A percentile compares a stretch with the other conserved stretches of the same genome.
phyloP scores from a whole-genome alignment of 1,140 invertebrate species.

The Zelostemma sp. region DNA sequence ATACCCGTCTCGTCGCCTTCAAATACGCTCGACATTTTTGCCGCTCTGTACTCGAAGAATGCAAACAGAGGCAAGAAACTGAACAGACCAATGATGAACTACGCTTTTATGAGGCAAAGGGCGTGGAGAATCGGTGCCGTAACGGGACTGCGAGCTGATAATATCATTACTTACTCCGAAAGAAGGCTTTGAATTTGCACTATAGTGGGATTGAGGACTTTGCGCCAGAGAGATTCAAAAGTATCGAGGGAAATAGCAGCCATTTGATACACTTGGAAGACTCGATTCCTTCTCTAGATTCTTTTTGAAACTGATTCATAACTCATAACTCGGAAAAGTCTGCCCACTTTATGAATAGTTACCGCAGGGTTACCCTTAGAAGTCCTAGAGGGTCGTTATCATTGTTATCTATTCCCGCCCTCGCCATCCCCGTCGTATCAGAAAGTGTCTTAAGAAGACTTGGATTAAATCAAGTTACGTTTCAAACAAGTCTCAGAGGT shows the following conservation, averaged over 20 bases:
- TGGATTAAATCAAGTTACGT: too few relatives aligned
- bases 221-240: slow-evolving; percentile 13
- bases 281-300: neutral
- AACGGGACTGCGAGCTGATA: slow-evolving; percentile 39
- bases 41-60: slow-evolving; percentile 15
- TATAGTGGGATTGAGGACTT: slow-evolving; percentile 4
- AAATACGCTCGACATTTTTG: neutral
- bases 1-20: too few relatives aligned
- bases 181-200: slow-evolving; percentile 31
- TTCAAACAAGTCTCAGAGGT: too few relatives aligned
- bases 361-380: too few relatives aligned
- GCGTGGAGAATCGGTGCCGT: slow-evolving; percentile 24
- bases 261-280: slow-evolving; percentile 3
- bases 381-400: too few relatives aligned
- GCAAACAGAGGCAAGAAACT: slow-evolving; percentile 17
- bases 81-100: slow-evolving; percentile 12
- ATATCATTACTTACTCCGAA: slow-evolving; percentile 33
- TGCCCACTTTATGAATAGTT: too few relatives aligned
- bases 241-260: slow-evolving; percentile 10
- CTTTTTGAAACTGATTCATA: too few relatives aligned
- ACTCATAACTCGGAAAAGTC: too few relatives aligned
- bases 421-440: too few relatives aligned
- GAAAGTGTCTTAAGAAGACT: too few relatives aligned
- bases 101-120: slow-evolving; percentile 18
- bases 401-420: too few relatives aligned